Conservation (phyloP, 2,888 invertebrate species). For the Anaspis maculata region DNA sequence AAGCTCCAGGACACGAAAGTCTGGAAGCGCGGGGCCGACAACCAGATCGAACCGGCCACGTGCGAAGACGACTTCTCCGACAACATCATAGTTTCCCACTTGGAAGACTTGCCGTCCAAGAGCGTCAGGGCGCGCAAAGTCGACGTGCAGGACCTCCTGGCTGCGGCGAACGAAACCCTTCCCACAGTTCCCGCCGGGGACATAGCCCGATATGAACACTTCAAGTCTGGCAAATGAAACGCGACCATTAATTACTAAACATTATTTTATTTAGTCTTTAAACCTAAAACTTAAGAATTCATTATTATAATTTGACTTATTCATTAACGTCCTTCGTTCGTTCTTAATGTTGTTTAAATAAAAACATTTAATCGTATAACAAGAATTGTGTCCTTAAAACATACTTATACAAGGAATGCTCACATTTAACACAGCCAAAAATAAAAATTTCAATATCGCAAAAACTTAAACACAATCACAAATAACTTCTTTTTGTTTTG, state of each 20-base stretch:
- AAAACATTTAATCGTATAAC: no score
- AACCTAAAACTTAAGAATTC: no score
- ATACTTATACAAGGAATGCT: no score
- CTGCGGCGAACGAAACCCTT: slow-evolving; percentile 25
- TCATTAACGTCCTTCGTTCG: no score
- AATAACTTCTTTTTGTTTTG: no score
- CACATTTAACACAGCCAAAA: no score
- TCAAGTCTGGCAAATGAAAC: slow-evolving; percentile 7
- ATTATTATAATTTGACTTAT: no score
- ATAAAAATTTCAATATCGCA: no score
- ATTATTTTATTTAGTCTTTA: slow-evolving; percentile 8
- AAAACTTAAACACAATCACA: no score
- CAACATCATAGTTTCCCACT: slow-evolving; percentile 15
- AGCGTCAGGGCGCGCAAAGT: slow-evolving; percentile 29
- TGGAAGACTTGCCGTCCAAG: slow-evolving; percentile 26
- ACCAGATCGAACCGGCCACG: slow-evolving; percentile 25
- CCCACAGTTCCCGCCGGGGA: slow-evolving; percentile 28
- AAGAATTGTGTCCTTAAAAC: no score
- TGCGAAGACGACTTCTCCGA: slow-evolving; percentile 15
- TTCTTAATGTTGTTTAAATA: no score
- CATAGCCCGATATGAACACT: slow-evolving; percentile 25
- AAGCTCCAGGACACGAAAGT: slow-evolving; percentile 40
- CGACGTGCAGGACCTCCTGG: slow-evolving; percentile 29
- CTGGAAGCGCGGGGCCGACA: slow-evolving; percentile 34
- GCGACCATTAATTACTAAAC: slow-evolving; percentile 4